phyloP scores from a whole-genome alignment of 2,113 vertebrate species.

The Procavia capensis region DNA sequence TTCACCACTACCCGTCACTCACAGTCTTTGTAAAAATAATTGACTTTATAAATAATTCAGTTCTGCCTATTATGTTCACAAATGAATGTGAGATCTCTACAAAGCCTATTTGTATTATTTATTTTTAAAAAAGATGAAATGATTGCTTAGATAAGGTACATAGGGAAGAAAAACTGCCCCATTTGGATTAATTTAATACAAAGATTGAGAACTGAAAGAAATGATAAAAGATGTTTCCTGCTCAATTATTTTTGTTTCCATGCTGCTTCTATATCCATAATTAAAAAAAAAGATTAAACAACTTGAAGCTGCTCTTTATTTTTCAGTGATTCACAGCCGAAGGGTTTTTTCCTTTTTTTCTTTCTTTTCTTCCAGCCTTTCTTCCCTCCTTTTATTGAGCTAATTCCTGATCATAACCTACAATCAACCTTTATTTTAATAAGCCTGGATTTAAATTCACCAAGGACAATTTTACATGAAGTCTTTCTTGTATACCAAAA shows the following conservation, averaged over 20 bases:
- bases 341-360: not conserved
- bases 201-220: slow-evolving; percentile 57
- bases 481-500: not conserved
- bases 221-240: slow-evolving; percentile 33
- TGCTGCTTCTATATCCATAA: slow-evolving; percentile 39
- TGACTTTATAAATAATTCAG: slow-evolving; percentile 55
- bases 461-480: not conserved
- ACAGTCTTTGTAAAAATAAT: slow-evolving; percentile 63
- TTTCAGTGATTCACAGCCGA: not conserved
- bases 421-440: slow-evolving; percentile 45
- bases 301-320: slow-evolving; percentile 7
- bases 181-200: slow-evolving; percentile 48
- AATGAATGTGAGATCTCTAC: slow-evolving; percentile 57
- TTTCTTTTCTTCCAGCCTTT: not conserved
- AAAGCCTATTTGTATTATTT: slow-evolving; percentile 66
- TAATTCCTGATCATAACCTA: not conserved
- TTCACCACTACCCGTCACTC: slow-evolving; percentile 24
- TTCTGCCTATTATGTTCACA: slow-evolving; percentile 58
- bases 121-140: slow-evolving; percentile 57
- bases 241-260: slow-evolving; percentile 60
- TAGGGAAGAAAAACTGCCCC: slow-evolving; percentile 4
- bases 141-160: slow-evolving; percentile 55
- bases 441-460: slow-evolving; percentile 7
- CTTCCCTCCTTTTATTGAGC: not conserved
- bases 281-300: not conserved